Conservation (phyloP, 2,113 vertebrate species). For the Syngnathus scovelli region DNA sequence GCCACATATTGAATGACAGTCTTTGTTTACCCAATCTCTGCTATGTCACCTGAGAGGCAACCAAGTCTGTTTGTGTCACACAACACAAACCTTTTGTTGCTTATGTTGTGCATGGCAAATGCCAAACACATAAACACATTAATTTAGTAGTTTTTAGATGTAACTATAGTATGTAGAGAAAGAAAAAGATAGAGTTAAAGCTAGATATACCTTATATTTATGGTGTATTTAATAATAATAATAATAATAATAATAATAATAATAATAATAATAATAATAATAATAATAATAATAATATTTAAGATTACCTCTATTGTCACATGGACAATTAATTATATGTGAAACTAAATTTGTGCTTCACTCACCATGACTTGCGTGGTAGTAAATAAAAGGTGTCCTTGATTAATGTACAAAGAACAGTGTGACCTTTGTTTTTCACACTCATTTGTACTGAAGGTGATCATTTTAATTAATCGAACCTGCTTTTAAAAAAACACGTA, state of each 20-base stretch:
- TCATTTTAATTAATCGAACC: not conserved
- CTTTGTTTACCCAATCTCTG: conserved; percentile 62
- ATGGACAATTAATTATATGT: not conserved
- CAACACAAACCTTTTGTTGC: conserved; percentile 31
- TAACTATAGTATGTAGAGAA: not conserved
- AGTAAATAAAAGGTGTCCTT: not conserved
- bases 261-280: no score
- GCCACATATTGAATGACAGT: conserved; percentile 49
- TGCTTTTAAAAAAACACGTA: not conserved
- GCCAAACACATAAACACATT: conserved; percentile 1
- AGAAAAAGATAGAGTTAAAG: not conserved
- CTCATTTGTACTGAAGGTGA: not conserved
- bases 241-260: no score
- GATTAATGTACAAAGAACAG: not conserved
- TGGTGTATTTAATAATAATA: no score
- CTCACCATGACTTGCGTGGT: not conserved
- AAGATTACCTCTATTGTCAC: not conserved
- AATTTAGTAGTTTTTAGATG: not conserved
- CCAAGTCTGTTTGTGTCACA: conserved; percentile 25
- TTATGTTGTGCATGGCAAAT: conserved; percentile 13
- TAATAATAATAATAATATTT: not conserved
- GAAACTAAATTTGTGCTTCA: conserved; percentile 15
- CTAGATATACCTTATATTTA: not conserved
- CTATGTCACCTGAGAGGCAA: conserved; percentile 49
- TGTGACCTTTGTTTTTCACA: not conserved